Percentiles rank a stretch among this genome's conserved stretches.
Conservation (phyloP, 1,140 invertebrate genomes). For the Euwallacea fornicatus region DNA sequence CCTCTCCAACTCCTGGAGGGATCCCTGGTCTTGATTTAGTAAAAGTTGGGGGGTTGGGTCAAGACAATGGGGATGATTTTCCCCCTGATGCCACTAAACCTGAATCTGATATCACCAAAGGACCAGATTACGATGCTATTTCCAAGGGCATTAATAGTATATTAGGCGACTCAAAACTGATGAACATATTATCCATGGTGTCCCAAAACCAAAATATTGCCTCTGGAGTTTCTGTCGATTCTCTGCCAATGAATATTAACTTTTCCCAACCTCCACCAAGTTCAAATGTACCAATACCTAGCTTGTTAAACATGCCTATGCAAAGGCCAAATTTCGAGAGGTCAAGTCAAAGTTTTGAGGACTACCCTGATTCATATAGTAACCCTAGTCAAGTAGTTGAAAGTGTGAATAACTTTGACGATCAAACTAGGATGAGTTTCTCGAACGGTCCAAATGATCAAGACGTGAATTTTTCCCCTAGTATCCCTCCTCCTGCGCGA, state of each 20-base stretch:
- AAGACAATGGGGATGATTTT: constrained; percentile 32
- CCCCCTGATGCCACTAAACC: constrained; percentile 47
- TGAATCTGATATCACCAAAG: constrained; percentile 40
- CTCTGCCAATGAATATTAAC: neutral
- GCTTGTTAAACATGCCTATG: constrained; percentile 9
- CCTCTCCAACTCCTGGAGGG: constrained; percentile 50
- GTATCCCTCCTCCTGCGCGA: neutral
- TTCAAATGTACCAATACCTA: constrained; percentile 16
- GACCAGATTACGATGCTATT: constrained; percentile 59
- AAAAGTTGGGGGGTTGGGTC: constrained; percentile 48
- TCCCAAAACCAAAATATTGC: constrained; percentile 44
- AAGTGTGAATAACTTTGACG: constrained; percentile 46
- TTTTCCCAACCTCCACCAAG: constrained; percentile 13
- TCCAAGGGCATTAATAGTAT: constrained; percentile 63
- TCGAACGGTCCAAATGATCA: constrained; percentile 40
- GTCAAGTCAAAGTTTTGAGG: constrained; percentile 39
- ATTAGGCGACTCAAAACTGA: constrained; percentile 62
- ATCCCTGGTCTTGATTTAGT: constrained; percentile 70
- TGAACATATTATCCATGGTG: constrained; percentile 62
- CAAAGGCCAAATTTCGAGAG: constrained; percentile 28
- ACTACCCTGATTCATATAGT: constrained; percentile 26
- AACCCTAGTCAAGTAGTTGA: constrained; percentile 20
- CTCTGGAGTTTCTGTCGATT: neutral
- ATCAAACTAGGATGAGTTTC: constrained; percentile 49
- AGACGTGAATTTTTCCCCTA: constrained; percentile 22